phyloP scores from a whole-genome alignment of 2,113 vertebrate species.

The Halcyon senegalensis region DNA sequence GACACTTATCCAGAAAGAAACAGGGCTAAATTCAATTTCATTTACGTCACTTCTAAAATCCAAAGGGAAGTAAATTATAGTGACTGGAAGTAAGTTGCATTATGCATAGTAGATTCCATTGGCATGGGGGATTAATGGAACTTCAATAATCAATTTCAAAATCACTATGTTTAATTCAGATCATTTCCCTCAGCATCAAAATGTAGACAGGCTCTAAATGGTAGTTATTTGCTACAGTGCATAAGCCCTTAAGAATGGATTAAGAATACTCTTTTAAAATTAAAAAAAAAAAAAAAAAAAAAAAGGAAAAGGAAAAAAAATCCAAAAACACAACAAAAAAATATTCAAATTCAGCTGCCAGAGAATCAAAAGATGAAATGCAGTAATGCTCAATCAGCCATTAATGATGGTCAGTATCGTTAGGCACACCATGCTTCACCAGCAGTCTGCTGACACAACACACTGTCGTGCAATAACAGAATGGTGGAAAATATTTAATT shows the following conservation, averaged over 20 bases:
- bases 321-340: too few relatives aligned
- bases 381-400: not conserved
- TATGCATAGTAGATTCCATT: not conserved
- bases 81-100: not conserved
- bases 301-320: too few relatives aligned
- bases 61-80: slow-evolving; percentile 14
- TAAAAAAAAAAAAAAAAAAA: not conserved
- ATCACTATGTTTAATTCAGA: not conserved
- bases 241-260: not conserved
- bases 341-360: not conserved
- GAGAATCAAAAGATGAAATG: not conserved
- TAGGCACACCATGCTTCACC: rapidly evolving
- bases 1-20: not conserved
- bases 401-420: not conserved
- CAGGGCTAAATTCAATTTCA: not conserved
- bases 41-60: not conserved
- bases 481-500: not conserved
- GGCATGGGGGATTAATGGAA: not conserved
- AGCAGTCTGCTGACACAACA: not conserved
- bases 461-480: rapidly evolving
- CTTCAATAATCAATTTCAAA: slow-evolving; percentile 44
- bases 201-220: not conserved
- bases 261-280: not conserved
- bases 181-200: not conserved
- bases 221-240: not conserved